Conservation (phyloP, 2,888 invertebrate genomes). For the Nipponacmea schrenckii region DNA sequence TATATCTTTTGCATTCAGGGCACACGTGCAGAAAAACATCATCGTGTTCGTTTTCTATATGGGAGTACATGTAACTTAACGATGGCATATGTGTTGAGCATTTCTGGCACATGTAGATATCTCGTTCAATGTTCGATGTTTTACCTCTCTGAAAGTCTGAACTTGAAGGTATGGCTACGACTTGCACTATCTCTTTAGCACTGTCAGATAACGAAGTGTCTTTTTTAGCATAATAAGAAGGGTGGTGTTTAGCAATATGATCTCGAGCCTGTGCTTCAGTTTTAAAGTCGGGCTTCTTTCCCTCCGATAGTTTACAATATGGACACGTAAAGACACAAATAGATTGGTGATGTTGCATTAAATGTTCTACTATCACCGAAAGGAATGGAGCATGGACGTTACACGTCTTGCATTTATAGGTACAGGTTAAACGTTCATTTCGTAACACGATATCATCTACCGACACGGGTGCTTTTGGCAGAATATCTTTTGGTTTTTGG, state of each 20-base stretch:
- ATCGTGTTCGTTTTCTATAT: slow-evolving; percentile 49
- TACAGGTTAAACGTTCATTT: slow-evolving; percentile 31
- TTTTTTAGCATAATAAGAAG: slow-evolving; percentile 48
- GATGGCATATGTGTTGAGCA: slow-evolving; percentile 53
- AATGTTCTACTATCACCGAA: slow-evolving; percentile 54
- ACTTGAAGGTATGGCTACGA: slow-evolving; percentile 39
- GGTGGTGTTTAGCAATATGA: slow-evolving; percentile 52
- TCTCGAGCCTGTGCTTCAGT: slow-evolving; percentile 49
- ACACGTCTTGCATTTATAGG: slow-evolving; percentile 57
- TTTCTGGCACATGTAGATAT: slow-evolving; percentile 57
- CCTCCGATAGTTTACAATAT: slow-evolving; percentile 49
- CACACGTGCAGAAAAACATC: slow-evolving; percentile 52
- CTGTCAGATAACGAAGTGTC: slow-evolving; percentile 55
- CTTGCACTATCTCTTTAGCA: slow-evolving; percentile 51
- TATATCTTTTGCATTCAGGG: slow-evolving; percentile 49
- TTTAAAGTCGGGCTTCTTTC: slow-evolving; percentile 43
- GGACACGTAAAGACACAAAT: slow-evolving; percentile 55
- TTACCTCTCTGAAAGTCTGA: slow-evolving; percentile 43
- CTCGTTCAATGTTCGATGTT: slow-evolving; percentile 47
- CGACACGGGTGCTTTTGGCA: slow-evolving; percentile 15
- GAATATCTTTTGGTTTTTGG: slow-evolving; percentile 2
- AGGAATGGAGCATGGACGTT: slow-evolving; percentile 57
- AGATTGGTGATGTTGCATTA: slow-evolving; percentile 49
- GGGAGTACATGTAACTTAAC: slow-evolving; percentile 49
- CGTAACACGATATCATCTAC: slow-evolving; percentile 19